Evolutionary conservation across 2,113 vertebrate genomes (phyloP).

Genomic region (Benthochromis sp.): DNA sequence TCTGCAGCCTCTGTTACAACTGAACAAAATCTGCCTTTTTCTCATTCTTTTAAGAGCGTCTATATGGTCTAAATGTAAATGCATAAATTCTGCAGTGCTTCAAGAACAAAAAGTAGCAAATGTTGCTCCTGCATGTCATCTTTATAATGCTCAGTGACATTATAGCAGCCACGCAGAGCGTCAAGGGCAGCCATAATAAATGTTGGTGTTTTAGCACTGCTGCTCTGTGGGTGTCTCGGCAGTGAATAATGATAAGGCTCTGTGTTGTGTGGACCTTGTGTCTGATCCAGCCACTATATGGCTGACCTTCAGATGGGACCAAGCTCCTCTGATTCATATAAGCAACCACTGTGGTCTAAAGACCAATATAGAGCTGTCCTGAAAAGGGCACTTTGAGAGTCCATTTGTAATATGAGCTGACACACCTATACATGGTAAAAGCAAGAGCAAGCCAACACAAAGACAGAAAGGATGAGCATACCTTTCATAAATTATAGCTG

Average conservation of each 20-base stretch:
- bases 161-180: not conserved
- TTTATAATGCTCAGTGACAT: constrained; percentile 15
- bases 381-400: not conserved
- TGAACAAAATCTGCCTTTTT: not conserved
- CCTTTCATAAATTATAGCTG: not conserved
- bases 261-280: not conserved
- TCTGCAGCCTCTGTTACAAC: not conserved
- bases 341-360: not conserved
- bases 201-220: constrained; percentile 8
- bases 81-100: not conserved
- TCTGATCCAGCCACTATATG: not conserved
- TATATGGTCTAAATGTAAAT: not conserved
- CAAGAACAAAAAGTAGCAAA: not conserved
- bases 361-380: not conserved
- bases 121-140: not conserved
- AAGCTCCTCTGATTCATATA: constrained; percentile 2
- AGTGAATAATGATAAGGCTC: constrained; percentile 29
- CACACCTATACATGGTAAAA: not conserved
- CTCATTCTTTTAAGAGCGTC: not conserved
- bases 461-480: not conserved
- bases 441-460: not conserved
- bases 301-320: constrained; percentile 35
- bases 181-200: constrained; percentile 38
- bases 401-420: constrained; percentile 1
- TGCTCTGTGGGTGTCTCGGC: not conserved